Evolutionary conservation across 2,113 vertebrate genomes (phyloP), one percentile per base, ranked within the genome.

Genomic region (Hyperopisus bebe): DNA sequence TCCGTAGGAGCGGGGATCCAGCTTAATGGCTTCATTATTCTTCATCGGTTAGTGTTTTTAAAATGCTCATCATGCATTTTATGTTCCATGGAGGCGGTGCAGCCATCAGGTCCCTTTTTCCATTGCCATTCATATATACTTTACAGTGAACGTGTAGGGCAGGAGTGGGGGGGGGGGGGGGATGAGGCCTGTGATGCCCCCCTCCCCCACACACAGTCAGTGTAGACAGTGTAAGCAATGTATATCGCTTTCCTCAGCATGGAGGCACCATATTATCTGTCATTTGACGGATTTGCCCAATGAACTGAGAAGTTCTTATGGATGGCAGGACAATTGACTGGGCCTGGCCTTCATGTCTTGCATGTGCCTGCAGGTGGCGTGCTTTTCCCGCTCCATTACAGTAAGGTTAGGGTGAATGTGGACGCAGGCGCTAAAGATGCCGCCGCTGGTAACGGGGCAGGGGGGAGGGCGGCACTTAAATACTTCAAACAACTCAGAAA

Each of bases 401-500:
- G n/a, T 13, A 17, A 74, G 42, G 58, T 46, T 44, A 47, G n/a
- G 39, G 42, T 6, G 42, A 74, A 21, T 5, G 31, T 19, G 46
- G n/a, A n/a, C 17, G 6, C 44, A 3, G 66, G 15, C 27, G 46
- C 66, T 77, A 53, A 89, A 31, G 17, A n/a, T 0, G 27, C 66
- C 27, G 50, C 70, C 31, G 1, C 46, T 46, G 44, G 46, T 48
- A 44, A 77, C n/a, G 21, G 48, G 62, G 83, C 11, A 5, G 46
- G 19, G 27, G 70, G 21, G 24, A 19, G 31, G 44, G 70, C 48
- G 39, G 27, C 48, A 39, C 74, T 89, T 83, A 42, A 83, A 80
- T 47, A 89, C 88, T 82, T 89, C 88, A 89, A 89, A 89, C 50
- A 17, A 50, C 6, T 31, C 48, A 8, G 48, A 13, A 74, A 89